Conservation (phyloP, 2,888 invertebrate species). For the Choristoneura rosaceana region DNA sequence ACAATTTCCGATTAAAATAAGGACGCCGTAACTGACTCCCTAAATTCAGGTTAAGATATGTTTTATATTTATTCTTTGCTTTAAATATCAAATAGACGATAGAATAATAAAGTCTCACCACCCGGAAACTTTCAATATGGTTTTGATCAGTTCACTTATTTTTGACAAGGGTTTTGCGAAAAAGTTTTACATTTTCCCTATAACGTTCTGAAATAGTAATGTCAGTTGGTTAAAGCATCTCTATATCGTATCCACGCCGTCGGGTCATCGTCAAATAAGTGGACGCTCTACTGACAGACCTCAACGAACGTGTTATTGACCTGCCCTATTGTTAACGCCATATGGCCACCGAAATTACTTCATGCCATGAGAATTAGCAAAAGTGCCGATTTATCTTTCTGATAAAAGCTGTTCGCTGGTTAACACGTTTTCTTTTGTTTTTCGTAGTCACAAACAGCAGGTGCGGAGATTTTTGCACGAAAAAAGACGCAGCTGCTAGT, state of each 20-base stretch:
- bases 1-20: too few relatives aligned
- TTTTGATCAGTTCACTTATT: conserved; percentile 31
- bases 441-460: conserved; percentile 43
- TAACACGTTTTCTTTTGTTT: conserved; percentile 46
- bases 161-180: conserved; percentile 39
- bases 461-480: conserved; percentile 31
- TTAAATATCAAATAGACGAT: background rate
- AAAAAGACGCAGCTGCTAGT: conserved; percentile 36
- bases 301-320: conserved; percentile 78
- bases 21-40: too few relatives aligned
- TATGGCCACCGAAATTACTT: conserved; percentile 74
- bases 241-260: conserved; percentile 58
- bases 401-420: conserved; percentile 38
- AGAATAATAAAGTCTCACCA: conserved; percentile 20
- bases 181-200: conserved; percentile 29
- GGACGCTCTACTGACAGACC: conserved; percentile 76
- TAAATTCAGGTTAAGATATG: background rate
- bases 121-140: conserved; percentile 5
- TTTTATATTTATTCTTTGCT: background rate
- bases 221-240: conserved; percentile 53
- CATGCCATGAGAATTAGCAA: conserved; percentile 62
- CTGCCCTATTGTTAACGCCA: conserved; percentile 80
- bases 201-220: conserved; percentile 41
- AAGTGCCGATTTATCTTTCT: conserved; percentile 49
- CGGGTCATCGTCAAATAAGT: conserved; percentile 73